Percentiles rank a stretch among this genome's conserved stretches.
phyloP scores from a whole-genome alignment of 1,140 invertebrate species.

The Eufriesea mexicana region DNA sequence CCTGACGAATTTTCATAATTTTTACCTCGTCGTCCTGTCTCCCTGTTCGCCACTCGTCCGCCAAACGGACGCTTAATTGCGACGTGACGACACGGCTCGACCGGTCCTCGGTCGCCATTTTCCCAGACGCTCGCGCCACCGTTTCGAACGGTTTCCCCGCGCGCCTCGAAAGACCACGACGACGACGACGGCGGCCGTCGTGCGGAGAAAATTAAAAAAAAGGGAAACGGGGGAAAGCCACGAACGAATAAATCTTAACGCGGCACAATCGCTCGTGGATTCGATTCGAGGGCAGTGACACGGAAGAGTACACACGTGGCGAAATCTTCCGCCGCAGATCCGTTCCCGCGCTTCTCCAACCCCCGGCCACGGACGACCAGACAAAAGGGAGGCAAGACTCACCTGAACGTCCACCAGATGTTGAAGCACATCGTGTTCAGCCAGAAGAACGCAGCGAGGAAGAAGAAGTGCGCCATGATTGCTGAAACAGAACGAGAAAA shows the following conservation, averaged over 20 bases:
- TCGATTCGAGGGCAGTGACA: constrained; percentile 19
- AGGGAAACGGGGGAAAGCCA: neutral
- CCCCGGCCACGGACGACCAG: neutral
- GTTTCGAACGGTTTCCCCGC: no score
- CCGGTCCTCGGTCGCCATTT: neutral
- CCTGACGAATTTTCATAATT: constrained; percentile 15
- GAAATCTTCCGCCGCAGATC: constrained; percentile 17
- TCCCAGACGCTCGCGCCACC: neutral
- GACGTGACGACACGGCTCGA: neutral
- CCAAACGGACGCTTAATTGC: constrained; percentile 22
- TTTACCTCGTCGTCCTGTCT: neutral
- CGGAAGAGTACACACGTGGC: constrained; percentile 41
- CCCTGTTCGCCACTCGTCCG: constrained; percentile 3
- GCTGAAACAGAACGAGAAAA: constrained; percentile 85
- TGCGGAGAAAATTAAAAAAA: neutral
- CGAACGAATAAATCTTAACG: constrained; percentile 14
- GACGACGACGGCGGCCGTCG: no score
- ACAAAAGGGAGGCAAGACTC: constrained; percentile 75
- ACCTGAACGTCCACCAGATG: constrained; percentile 96
- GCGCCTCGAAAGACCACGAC: no score
- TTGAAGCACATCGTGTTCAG: constrained; percentile 98
- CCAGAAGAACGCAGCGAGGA: constrained; percentile 97
- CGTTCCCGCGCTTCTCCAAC: neutral
- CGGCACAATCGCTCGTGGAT: constrained; percentile 14
- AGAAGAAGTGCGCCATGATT: constrained; percentile 94